Evolutionary conservation across 2,888 invertebrate genomes (phyloP).

Genomic region (Protophormia terraenovae): DNA sequence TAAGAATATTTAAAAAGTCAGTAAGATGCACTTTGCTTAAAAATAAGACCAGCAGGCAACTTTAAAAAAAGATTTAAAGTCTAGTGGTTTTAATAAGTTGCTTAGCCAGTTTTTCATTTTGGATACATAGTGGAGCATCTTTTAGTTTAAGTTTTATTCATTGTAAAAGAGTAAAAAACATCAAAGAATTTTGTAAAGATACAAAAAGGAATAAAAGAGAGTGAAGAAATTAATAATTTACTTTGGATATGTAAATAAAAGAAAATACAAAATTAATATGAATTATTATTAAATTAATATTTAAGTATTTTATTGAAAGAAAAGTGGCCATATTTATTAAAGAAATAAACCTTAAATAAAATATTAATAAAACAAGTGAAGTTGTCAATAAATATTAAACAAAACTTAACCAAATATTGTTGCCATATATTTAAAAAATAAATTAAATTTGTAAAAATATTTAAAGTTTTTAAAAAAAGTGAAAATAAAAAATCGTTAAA

Average conservation of each 20-base stretch:
- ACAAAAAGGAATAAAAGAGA: conserved; percentile 1
- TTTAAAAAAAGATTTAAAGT: background rate
- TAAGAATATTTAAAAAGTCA: background rate
- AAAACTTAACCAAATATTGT: conserved; percentile 26
- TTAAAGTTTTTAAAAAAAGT: background rate
- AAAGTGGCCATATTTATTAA: conserved; percentile 29
- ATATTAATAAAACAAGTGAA: conserved; percentile 12
- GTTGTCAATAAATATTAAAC: background rate
- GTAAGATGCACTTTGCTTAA: background rate
- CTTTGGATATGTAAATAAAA: background rate
- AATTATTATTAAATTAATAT: too few relatives aligned
- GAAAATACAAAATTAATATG: background rate
- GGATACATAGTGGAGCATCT: conserved; percentile 36
- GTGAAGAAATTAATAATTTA: background rate
- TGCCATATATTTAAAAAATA: conserved; percentile 51
- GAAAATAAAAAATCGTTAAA: background rate
- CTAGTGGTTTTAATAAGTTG: conserved; percentile 48
- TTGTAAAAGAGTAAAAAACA: background rate
- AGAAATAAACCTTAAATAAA: background rate
- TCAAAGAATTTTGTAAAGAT: conserved; percentile 47
- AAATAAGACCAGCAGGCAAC: background rate
- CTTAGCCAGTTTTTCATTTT: conserved; percentile 43
- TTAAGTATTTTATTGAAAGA: too few relatives aligned
- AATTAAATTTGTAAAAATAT: too few relatives aligned
- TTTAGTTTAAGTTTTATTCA: background rate